Evolutionary conservation across 2,888 invertebrate genomes (phyloP), one percentile per base, ranked within the genome.

Genomic region (Chaitophorus viminalis): DNA sequence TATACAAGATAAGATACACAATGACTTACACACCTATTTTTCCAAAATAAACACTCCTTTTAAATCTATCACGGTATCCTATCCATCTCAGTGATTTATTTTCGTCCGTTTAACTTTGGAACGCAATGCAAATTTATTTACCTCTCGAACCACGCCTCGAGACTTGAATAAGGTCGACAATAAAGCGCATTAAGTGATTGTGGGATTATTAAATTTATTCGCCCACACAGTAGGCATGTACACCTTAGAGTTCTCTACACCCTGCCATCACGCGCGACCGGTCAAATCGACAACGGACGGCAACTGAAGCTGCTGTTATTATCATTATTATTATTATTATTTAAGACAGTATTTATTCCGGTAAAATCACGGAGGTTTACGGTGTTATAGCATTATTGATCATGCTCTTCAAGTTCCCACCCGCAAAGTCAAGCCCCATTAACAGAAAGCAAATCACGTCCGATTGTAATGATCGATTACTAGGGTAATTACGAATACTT

Each of bases 1-100:
- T 60, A n/a, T n/a, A n/a, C n/a, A n/a, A 78, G 78, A 78, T 78
- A 78, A 78, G 54, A 33, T 60, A 60, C 78, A 33, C 78, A 33
- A 60, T 52, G 54, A 60, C 68, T 68, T 54, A 31, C 25, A 31
- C 25, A 60, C 78, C 33, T 60, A 25, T 60, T 60, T 60, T 78
- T 29, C 25, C 17, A 78, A 54, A 78, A 60, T 78, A 78, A 78
- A 78, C 77, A 77, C 11, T 1, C 25, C 18, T 77, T 77, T 77
- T n/a, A n/a, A 77, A 77, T 77, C 52, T 78, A 78, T 54, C 78
- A 31, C 54, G 54, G n/a, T 60, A 33, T 31, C 31, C 77, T 78
- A 54, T 78, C 54, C 6, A 60, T 60, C 54, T 25, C 25, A 33
- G 54, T 78, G 78, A 78, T 78, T 78, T 78, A 60, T 78, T 78